Conservation (phyloP, 2,113 vertebrate genomes). For the Brachionichthys hirsutus region DNA sequence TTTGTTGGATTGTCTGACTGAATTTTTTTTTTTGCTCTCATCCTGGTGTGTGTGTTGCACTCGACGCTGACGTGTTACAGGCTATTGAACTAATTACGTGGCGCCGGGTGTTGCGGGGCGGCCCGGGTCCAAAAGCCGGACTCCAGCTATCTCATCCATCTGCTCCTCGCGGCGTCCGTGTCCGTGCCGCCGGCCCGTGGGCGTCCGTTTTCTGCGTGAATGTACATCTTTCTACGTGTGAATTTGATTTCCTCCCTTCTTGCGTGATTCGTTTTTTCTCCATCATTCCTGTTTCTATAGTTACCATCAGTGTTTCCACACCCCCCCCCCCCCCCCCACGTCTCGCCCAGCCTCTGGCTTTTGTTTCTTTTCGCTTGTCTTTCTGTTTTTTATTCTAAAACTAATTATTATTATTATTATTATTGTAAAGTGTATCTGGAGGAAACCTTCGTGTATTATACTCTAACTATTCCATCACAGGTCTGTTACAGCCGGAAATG, state of each 20-base stretch:
- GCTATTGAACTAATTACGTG: slow-evolving; percentile 75
- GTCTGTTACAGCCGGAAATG: slow-evolving; percentile 67
- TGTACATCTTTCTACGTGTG: slow-evolving; percentile 69
- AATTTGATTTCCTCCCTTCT: slow-evolving; percentile 51
- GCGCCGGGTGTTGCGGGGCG: slow-evolving; percentile 56
- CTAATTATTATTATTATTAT: slow-evolving; percentile 64
- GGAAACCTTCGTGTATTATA: slow-evolving; percentile 69
- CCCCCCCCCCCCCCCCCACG: slow-evolving; percentile 21
- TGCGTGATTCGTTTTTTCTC: slow-evolving; percentile 61
- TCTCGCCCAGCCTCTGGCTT: slow-evolving; percentile 67
- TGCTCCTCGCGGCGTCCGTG: slow-evolving; percentile 31
- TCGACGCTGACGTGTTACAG: slow-evolving; percentile 61
- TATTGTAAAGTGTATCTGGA: slow-evolving; percentile 74
- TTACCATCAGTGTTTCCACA: slow-evolving; percentile 61
- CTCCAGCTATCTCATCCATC: slow-evolving; percentile 49
- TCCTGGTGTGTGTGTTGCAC: slow-evolving; percentile 51
- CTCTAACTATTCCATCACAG: slow-evolving; percentile 66
- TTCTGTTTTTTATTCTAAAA: slow-evolving; percentile 37
- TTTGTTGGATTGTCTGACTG: slow-evolving; percentile 40
- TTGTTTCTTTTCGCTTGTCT: slow-evolving; percentile 56
- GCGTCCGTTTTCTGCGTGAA: slow-evolving; percentile 42
- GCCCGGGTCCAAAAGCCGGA: slow-evolving; percentile 5
- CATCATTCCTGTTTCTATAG: slow-evolving; percentile 52
- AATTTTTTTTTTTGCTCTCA: slow-evolving; percentile 24
- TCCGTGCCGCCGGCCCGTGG: slow-evolving; percentile 18